These are phyloP conservation scores for Lagenorhynchus albirostris DNA, from an alignment of 2,113 vertebrate species.

Conservation along the genomic window DNA sequence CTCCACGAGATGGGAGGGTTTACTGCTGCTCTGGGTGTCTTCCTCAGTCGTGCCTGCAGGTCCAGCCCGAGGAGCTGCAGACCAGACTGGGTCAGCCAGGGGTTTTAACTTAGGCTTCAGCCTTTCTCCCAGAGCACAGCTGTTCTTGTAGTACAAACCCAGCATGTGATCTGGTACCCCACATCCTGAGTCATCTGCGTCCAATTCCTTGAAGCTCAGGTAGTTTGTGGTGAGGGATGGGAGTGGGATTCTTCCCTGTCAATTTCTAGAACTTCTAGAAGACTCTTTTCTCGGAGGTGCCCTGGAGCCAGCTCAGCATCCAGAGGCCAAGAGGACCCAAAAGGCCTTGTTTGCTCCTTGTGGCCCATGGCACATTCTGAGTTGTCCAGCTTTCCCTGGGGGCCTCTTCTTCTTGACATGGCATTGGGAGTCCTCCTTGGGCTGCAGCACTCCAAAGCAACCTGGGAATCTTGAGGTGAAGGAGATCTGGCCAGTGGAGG, in stretches of 20 bases:
- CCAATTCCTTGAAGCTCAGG: not conserved
- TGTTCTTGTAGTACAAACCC: not conserved
- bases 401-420: not conserved
- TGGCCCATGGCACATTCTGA: not conserved
- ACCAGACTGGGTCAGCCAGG: not conserved
- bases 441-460: not conserved
- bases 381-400: not conserved
- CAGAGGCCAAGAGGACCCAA: not conserved
- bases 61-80: not conserved
- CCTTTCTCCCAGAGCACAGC: not conserved
- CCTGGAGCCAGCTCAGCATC: not conserved
- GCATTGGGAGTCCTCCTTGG: not conserved
- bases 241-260: not conserved
- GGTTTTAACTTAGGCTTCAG: not conserved
- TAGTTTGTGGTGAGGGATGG: not conserved
- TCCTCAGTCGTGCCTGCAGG: not conserved
- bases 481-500: not conserved
- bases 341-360: not conserved
- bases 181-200: not conserved
- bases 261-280: not conserved
- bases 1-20: not conserved
- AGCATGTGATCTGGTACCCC: not conserved
- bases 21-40: not conserved
- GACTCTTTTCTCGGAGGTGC: not conserved
- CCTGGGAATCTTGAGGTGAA: not conserved